phyloP scores from a whole-genome alignment of 2,113 vertebrate species.

The Argyrosomus japonicus region DNA sequence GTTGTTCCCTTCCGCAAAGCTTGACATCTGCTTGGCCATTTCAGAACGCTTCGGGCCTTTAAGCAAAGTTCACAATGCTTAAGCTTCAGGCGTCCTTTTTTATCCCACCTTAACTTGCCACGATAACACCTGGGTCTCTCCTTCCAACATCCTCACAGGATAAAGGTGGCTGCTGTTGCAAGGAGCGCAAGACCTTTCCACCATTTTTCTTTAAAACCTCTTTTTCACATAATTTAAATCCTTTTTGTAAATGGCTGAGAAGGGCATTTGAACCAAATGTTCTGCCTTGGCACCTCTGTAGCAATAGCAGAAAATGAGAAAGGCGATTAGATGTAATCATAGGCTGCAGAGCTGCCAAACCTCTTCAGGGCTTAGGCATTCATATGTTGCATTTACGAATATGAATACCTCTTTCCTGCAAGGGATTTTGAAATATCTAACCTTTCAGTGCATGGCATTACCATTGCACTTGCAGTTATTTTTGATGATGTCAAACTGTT shows the following conservation, averaged over 20 bases:
- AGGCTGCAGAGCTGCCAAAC: conserved; percentile 78
- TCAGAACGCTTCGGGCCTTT: conserved; percentile 75
- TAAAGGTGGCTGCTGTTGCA: conserved; percentile 81
- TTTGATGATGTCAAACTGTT: conserved; percentile 45
- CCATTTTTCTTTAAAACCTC: conserved; percentile 69
- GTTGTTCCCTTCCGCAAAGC: conserved; percentile 72
- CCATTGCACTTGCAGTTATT: conserved; percentile 75
- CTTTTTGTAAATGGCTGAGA: conserved; percentile 66
- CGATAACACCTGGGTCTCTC: conserved; percentile 72
- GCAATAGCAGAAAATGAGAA: conserved; percentile 59
- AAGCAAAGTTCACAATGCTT: conserved; percentile 82
- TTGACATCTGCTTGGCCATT: conserved; percentile 85
- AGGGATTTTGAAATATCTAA: conserved; percentile 46
- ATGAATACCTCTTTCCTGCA: conserved; percentile 74
- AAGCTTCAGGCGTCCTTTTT: conserved; percentile 75
- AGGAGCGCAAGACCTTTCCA: conserved; percentile 75
- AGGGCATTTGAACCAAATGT: conserved; percentile 70
- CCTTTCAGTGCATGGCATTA: conserved; percentile 77
- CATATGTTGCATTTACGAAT: conserved; percentile 65
- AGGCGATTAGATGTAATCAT: conserved; percentile 62
- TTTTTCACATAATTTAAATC: conserved; percentile 61
- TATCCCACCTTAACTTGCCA: conserved; percentile 73
- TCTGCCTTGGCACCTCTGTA: conserved; percentile 77
- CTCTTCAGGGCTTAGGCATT: conserved; percentile 73
- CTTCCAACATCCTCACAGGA: conserved; percentile 81